Evolutionary conservation across 2,888 invertebrate genomes (phyloP).

Genomic region (Heteromyza rotundicornis): DNA sequence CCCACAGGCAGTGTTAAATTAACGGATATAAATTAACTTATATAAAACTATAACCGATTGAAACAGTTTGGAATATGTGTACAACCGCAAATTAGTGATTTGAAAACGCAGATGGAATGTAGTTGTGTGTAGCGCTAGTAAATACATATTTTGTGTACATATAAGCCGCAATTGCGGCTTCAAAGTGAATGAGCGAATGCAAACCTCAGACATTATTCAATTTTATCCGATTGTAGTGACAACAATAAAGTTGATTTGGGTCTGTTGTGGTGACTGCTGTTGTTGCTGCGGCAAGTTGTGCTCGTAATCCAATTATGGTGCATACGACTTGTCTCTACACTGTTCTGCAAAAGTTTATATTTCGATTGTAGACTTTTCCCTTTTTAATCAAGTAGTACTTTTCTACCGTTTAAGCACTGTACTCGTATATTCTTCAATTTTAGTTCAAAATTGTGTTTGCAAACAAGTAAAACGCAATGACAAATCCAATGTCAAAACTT

Average conservation of each 20-base stretch:
- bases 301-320: constrained; percentile 24
- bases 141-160: too few relatives aligned
- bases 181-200: constrained; percentile 5
- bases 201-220: constrained; percentile 21
- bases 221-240: not conserved
- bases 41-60: too few relatives aligned
- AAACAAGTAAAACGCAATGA: constrained; percentile 40
- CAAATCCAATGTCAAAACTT: constrained; percentile 57
- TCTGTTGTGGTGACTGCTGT: not conserved
- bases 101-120: too few relatives aligned
- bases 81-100: too few relatives aligned
- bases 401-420: not conserved
- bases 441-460: too few relatives aligned
- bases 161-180: too few relatives aligned
- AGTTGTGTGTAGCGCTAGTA: too few relatives aligned
- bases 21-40: too few relatives aligned
- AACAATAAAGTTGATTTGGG: constrained; percentile 4
- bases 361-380: not conserved
- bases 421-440: constrained; percentile 1
- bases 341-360: not conserved
- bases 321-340: not conserved
- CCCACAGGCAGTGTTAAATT: too few relatives aligned
- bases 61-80: too few relatives aligned
- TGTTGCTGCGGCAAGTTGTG: not conserved
- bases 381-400: not conserved